Conservation (phyloP, 2,797 vertebrate species). For the Sphaeramia orbicularis region DNA sequence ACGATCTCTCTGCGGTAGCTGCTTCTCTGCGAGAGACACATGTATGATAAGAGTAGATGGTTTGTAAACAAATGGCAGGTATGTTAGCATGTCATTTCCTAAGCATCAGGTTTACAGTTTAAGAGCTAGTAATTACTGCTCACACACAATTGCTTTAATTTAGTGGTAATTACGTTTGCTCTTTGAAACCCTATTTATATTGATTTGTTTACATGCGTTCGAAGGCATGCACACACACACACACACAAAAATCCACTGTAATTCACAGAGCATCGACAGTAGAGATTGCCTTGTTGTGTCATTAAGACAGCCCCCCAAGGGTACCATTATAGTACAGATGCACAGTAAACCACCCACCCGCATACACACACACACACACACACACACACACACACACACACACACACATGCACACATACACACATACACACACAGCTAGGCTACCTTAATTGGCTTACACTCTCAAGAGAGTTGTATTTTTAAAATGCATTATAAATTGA, state of each 20-base stretch:
- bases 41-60: conserved; percentile 19
- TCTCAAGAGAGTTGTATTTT: conserved; percentile 69
- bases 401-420: conserved; percentile 24
- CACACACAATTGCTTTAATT: conserved; percentile 58
- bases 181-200: conserved; percentile 60
- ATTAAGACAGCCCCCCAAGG: conserved; percentile 72
- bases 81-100: conserved; percentile 38
- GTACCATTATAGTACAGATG: conserved; percentile 75
- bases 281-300: conserved; percentile 71
- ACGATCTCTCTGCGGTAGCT: conserved; percentile 33
- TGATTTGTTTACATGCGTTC: conserved; percentile 70
- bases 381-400: conserved; percentile 11
- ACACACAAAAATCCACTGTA: conserved; percentile 45
- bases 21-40: conserved; percentile 22
- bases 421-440: conserved; percentile 34
- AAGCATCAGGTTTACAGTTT: conserved; percentile 59
- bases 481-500: conserved; percentile 59
- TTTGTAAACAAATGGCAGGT: conserved; percentile 42
- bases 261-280: conserved; percentile 61
- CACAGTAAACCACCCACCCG: conserved; percentile 64
- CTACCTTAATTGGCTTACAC: conserved; percentile 75
- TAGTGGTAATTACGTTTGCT: conserved; percentile 64
- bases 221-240: conserved; percentile 35
- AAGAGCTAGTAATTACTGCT: conserved; percentile 58
- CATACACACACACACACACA: conserved; percentile 36